Percentiles rank a stretch among this genome's conserved stretches.
phyloP scores from a whole-genome alignment of 2,113 vertebrate genomes.

The Lota lota region DNA sequence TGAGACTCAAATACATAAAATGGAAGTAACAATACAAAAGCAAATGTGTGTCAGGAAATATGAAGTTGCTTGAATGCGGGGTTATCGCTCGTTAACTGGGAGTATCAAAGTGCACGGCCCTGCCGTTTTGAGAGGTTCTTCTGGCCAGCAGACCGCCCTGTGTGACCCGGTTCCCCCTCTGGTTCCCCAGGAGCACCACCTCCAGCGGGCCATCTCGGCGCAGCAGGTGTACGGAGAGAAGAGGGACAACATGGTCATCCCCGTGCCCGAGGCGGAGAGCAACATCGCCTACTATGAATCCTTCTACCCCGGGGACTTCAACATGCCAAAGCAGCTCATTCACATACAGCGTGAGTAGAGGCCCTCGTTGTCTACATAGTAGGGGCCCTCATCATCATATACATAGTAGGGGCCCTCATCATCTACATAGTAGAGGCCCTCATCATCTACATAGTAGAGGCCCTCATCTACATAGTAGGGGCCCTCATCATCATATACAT shows the following conservation, averaged over 20 bases:
- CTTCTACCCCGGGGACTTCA: conserved; percentile 98
- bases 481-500: too few relatives aligned
- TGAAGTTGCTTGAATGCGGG: too few relatives aligned
- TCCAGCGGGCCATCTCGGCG: conserved; percentile 97
- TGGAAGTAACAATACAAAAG: too few relatives aligned
- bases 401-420: too few relatives aligned
- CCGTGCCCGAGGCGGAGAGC: conserved; percentile 97
- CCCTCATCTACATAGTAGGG: too few relatives aligned
- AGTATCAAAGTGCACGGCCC: too few relatives aligned
- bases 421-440: too few relatives aligned
- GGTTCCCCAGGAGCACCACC: conserved; percentile 88
- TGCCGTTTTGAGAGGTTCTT: too few relatives aligned
- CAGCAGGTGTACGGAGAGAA: conserved; percentile 99
- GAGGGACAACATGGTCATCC: conserved; percentile 99
- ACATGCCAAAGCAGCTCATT: conserved; percentile 99
- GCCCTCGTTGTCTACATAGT: neutral
- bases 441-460: too few relatives aligned
- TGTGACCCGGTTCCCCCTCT: neutral
- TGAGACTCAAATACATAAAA: too few relatives aligned
- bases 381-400: too few relatives aligned
- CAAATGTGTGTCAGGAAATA: too few relatives aligned
- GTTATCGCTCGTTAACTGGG: neutral
- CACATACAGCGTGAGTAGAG: conserved; percentile 98
- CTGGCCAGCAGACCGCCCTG: neutral
- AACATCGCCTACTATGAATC: conserved; percentile 99